These are phyloP conservation scores for Alitta virens DNA, from an alignment of 2,888 invertebrate species.

Conservation along the genomic window DNA sequence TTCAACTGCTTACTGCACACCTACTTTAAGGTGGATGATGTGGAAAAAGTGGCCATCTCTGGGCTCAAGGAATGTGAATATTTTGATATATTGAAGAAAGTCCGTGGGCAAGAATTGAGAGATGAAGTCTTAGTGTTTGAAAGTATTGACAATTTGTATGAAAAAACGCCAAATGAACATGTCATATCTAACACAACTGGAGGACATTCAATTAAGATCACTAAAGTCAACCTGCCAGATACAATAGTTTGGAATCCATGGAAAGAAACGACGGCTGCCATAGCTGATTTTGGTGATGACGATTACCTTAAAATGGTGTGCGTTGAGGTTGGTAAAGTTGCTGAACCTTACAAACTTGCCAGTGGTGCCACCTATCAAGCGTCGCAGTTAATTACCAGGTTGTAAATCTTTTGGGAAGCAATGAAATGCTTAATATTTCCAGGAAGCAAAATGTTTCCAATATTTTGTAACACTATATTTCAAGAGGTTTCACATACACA, in stretches of 20 bases:
- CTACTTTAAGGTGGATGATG: slow-evolving; percentile 94
- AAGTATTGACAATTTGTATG: slow-evolving; percentile 84
- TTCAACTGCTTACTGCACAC: slow-evolving; percentile 92
- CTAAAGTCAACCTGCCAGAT: slow-evolving; percentile 92
- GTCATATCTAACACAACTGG: slow-evolving; percentile 90
- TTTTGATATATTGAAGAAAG: not conserved
- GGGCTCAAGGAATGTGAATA: slow-evolving; percentile 73
- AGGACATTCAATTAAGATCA: slow-evolving; percentile 85
- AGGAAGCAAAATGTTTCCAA: no score
- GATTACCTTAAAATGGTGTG: slow-evolving; percentile 96
- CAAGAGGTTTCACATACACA: no score
- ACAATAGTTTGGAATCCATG: slow-evolving; percentile 98
- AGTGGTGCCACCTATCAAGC: slow-evolving; percentile 85
- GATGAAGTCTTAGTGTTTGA: slow-evolving; percentile 87
- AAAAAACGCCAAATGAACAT: slow-evolving; percentile 88
- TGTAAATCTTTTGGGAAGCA: no score
- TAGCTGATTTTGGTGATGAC: slow-evolving; percentile 93
- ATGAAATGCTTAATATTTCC: no score
- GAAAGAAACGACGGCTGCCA: slow-evolving; percentile 87
- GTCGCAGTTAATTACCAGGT: slow-evolving; percentile 62
- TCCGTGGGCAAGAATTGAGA: slow-evolving; percentile 72
- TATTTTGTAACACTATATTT: no score
- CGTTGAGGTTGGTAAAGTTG: slow-evolving; percentile 89
- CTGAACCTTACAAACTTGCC: slow-evolving; percentile 79
- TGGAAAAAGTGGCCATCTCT: slow-evolving; percentile 84